Conservation (phyloP, 2,113 vertebrate species). For the Globicephala melas region DNA sequence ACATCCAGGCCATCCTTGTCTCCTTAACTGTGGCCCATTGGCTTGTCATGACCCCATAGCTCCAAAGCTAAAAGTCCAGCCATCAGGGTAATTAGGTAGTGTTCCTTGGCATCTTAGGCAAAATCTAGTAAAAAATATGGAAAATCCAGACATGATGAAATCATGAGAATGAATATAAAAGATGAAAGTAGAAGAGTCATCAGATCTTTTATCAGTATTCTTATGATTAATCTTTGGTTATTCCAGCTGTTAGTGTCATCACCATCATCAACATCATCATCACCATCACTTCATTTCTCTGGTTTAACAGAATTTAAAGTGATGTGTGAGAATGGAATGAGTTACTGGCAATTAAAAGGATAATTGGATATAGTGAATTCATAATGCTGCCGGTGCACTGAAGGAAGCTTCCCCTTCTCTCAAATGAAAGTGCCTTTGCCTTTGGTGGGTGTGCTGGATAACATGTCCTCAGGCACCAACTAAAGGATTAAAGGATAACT, state of each 20-base stretch:
- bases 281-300: neutral
- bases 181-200: neutral
- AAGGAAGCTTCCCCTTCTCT: neutral
- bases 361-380: neutral
- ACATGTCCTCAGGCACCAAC: conserved; percentile 33
- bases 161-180: neutral
- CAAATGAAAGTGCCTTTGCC: neutral
- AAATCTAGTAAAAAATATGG: neutral
- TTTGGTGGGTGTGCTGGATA: neutral
- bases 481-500: conserved; percentile 1
- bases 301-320: neutral
- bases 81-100: neutral
- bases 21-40: neutral
- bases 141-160: neutral
- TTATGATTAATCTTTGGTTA: neutral
- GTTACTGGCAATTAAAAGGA: neutral
- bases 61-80: neutral
- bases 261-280: neutral
- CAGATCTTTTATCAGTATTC: neutral
- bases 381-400: neutral
- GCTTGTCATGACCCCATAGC: neutral
- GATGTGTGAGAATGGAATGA: neutral
- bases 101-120: neutral
- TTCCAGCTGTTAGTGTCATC: neutral
- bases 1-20: neutral